phyloP scores from a whole-genome alignment of 2,113 vertebrate species.

The Montifringilla adamsi region DNA sequence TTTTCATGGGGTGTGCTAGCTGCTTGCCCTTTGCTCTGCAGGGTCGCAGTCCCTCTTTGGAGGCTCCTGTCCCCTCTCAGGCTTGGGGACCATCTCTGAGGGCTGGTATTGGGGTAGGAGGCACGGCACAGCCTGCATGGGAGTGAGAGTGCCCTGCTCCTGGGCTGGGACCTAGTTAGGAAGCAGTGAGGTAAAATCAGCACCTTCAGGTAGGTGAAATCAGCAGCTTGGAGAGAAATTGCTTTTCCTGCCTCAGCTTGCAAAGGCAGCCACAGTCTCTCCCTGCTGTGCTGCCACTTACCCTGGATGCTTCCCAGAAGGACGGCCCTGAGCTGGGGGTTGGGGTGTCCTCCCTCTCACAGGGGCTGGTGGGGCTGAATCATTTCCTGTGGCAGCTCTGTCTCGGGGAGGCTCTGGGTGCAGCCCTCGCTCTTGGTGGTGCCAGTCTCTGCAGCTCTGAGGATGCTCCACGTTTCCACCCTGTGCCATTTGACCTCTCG shows the following conservation, averaged over 20 bases:
- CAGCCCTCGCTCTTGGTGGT: background rate
- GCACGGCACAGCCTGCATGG: rapidly evolving
- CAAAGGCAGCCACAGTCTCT: background rate
- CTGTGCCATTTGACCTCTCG: background rate
- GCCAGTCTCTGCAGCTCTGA: background rate
- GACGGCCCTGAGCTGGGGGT: rapidly evolving
- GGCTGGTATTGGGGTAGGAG: background rate
- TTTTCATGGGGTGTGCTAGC: background rate
- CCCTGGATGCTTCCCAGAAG: background rate
- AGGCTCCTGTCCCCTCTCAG: background rate
- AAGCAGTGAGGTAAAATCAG: background rate
- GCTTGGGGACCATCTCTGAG: background rate
- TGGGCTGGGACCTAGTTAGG: background rate
- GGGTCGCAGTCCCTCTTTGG: background rate
- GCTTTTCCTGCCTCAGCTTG: background rate
- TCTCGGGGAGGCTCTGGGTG: background rate
- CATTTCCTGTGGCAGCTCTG: background rate
- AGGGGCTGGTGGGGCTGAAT: background rate
- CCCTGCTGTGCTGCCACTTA: rapidly evolving
- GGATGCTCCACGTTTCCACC: background rate
- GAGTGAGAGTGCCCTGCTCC: rapidly evolving
- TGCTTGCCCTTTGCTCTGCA: background rate
- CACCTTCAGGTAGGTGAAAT: background rate
- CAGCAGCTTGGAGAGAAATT: background rate
- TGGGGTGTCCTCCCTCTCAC: background rate